phyloP scores from a whole-genome alignment of 2,797 vertebrate species.

The Telmatherina bonti region DNA sequence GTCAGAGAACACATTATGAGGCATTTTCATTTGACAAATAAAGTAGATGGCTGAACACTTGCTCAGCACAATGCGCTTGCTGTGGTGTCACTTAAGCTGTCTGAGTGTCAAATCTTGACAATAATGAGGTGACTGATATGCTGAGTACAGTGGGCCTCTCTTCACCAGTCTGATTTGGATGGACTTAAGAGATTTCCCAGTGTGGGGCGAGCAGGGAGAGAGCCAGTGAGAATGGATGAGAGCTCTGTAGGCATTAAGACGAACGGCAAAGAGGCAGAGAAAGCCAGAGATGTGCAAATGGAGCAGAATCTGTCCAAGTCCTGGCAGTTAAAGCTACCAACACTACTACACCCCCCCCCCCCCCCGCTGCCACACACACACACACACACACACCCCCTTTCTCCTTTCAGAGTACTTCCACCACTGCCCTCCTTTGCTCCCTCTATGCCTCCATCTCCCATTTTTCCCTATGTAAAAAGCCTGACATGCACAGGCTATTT shows the following conservation, averaged over 20 bases:
- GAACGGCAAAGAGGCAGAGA: slow-evolving; percentile 47
- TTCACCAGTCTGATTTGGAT: slow-evolving; percentile 44
- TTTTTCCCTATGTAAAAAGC: slow-evolving; percentile 66
- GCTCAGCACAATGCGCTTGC: slow-evolving; percentile 33
- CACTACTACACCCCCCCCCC: slow-evolving; percentile 29
- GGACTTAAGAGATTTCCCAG: slow-evolving; percentile 61
- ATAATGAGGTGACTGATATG: slow-evolving; percentile 71
- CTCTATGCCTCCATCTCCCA: slow-evolving; percentile 46
- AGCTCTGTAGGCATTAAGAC: slow-evolving; percentile 63
- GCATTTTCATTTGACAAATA: slow-evolving; percentile 40
- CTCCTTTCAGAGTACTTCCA: slow-evolving; percentile 28
- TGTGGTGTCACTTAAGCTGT: slow-evolving; percentile 52
- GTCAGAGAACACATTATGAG: slow-evolving; percentile 25
- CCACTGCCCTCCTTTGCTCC: slow-evolving; percentile 1
- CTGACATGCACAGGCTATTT: slow-evolving; percentile 80
- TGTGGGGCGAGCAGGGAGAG: slow-evolving; percentile 33
- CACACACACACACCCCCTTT: background rate
- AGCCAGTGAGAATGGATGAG: slow-evolving; percentile 38
- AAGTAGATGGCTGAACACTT: slow-evolving; percentile 42
- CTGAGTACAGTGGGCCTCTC: slow-evolving; percentile 61
- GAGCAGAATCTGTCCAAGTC: slow-evolving; percentile 62
- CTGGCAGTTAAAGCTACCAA: slow-evolving; percentile 50
- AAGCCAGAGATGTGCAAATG: slow-evolving; percentile 68
- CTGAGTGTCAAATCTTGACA: slow-evolving; percentile 57
- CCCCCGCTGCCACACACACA: too few species aligned